Conservation (phyloP, 2,888 invertebrate species). For the Sinopyrophorus schimmeli region DNA sequence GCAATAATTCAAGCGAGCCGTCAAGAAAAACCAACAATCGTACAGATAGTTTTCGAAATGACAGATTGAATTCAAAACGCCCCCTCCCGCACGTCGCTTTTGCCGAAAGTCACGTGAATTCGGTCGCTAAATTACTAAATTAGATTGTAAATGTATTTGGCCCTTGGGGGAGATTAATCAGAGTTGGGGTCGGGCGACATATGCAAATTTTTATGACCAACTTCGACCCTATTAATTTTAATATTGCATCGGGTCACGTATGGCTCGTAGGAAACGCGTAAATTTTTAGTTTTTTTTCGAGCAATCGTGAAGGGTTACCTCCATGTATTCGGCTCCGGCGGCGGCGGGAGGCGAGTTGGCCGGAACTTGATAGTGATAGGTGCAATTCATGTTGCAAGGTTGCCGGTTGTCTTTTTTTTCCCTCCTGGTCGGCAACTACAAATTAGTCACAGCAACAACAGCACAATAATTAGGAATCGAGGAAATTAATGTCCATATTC, state of each 20-base stretch:
- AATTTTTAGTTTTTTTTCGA: neutral
- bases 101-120: constrained; percentile 30
- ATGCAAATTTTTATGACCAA: constrained; percentile 34
- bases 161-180: constrained; percentile 30
- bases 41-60: constrained; percentile 31
- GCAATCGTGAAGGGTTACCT: constrained; percentile 42
- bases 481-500: constrained; percentile 23
- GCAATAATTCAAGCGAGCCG: no score
- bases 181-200: constrained; percentile 23
- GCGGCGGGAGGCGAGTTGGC: constrained; percentile 48
- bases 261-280: no score
- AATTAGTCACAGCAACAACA: constrained; percentile 23
- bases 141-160: constrained; percentile 30
- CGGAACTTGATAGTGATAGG: constrained; percentile 52
- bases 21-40: constrained; percentile 32
- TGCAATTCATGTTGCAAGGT: constrained; percentile 51
- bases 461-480: constrained; percentile 17
- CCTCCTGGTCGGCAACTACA: constrained; percentile 23
- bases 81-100: constrained; percentile 30
- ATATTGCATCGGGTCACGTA: constrained; percentile 27
- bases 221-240: constrained; percentile 26
- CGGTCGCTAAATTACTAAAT: constrained; percentile 31
- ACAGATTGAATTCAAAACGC: constrained; percentile 29
- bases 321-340: constrained; percentile 51
- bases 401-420: no score